A percentile compares a stretch with the other conserved stretches of the same genome.
Conservation (phyloP, 2,888 invertebrate genomes). For the Orchestes rusci region DNA sequence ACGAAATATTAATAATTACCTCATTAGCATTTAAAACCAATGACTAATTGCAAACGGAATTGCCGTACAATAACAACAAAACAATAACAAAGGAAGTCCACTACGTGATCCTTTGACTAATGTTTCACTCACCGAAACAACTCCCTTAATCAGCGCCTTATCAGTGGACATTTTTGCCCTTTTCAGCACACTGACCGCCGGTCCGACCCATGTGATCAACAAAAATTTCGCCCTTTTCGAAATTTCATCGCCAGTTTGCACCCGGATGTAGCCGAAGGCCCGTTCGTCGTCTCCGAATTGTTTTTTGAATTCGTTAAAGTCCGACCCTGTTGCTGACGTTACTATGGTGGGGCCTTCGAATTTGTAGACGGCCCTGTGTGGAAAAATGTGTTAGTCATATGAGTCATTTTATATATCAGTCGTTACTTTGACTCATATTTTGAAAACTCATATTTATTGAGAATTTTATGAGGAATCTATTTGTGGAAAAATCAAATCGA, state of each 20-base stretch:
- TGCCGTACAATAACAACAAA: too few species aligned
- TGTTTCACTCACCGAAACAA: conserved; percentile 61
- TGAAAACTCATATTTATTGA: too few species aligned
- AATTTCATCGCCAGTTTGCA: conserved; percentile 77
- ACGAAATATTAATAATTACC: too few species aligned
- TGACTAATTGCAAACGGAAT: too few species aligned
- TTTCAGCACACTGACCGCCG: conserved; percentile 66
- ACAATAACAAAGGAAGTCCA: too few species aligned
- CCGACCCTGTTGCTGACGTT: conserved; percentile 59
- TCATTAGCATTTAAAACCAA: too few species aligned
- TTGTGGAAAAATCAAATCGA: too few species aligned
- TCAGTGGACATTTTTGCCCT: conserved; percentile 78
- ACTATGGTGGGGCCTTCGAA: conserved; percentile 63
- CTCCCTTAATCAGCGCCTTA: conserved; percentile 69
- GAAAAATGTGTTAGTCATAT: background rate
- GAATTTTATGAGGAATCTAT: too few species aligned
- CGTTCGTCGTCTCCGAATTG: conserved; percentile 66
- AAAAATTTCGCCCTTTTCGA: conserved; percentile 75
- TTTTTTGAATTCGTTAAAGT: conserved; percentile 62
- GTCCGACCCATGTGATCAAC: conserved; percentile 72
- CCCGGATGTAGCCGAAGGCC: conserved; percentile 66
- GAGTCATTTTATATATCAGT: background rate
- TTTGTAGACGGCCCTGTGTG: conserved; percentile 65
- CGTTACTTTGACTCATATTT: too few species aligned
- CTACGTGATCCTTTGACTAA: too few species aligned